Base-by-base conservation (phyloP, 2,113 vertebrate genomes). In the Xiphophorus maculatus region DNA sequence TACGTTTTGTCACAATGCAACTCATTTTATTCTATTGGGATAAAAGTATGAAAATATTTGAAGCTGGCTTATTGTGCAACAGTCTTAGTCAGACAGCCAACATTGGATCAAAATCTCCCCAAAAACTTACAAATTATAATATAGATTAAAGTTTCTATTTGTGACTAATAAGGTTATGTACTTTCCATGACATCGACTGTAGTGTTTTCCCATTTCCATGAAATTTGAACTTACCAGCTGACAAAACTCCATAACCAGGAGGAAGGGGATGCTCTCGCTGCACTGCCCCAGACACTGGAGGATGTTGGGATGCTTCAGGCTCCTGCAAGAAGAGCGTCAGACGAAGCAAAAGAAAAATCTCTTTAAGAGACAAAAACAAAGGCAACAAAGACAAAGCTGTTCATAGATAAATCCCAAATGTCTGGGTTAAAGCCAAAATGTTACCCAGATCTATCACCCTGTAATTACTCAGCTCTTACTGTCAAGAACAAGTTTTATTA, bases 221-320 rank as follows among this genome's bases (percentile, higher is more conserved):
- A 42, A 1, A 65, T 35, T 37, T 61, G 22, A 51, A 82, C 87
- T 95, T 82, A 97, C 96, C 95, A 98, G 92, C 54, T 97, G 96
- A 87, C 97, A 98, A 87, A 97, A 97, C 90, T 98, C 97, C 96
- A 98, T 98, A 33, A 98, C 96, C 70, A 98, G 93, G 62, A 98
- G 94, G 82, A 95, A 96, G 15, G 97, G 97, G 74, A 96, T 90
- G n/a, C 84, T 96, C 86, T 98, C 96, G 67, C 93, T 96, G 83
- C 96, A 98, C 77, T 96, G 93, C 6, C 96, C 96, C 81, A 98
- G 90, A 93, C 97, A 98, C 93, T 97, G 96, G 70, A 98, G 92
- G 75, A 98, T 94, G 40, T 97, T 97, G 63, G 96, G 96, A 87
- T 98, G 97, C 75, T 96, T 96, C 22, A 98, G 95, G 84, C 95